Conservation (phyloP, 2,113 vertebrate genomes). For the Lucifuga dentata region DNA sequence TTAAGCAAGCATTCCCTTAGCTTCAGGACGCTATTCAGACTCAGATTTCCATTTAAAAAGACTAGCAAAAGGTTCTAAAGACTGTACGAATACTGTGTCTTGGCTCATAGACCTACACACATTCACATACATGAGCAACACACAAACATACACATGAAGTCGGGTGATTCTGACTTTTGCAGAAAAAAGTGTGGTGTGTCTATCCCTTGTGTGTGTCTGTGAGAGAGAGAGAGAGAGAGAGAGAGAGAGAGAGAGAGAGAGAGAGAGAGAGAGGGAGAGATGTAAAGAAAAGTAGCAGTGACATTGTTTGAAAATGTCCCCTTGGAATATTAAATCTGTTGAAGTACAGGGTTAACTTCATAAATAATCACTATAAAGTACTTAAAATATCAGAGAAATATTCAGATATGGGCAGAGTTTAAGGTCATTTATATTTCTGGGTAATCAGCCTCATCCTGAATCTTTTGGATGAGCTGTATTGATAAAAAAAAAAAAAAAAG, state of each 20-base stretch:
- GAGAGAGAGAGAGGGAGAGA: too few species aligned
- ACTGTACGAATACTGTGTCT: slow-evolving; percentile 7
- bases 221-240: too few species aligned
- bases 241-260: too few species aligned
- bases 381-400: not conserved
- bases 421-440: slow-evolving; percentile 16
- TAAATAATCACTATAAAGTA: not conserved
- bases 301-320: not conserved
- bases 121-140: too few species aligned
- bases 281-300: not conserved
- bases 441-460: slow-evolving; percentile 16
- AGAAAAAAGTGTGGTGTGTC: too few species aligned
- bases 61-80: slow-evolving; percentile 39
- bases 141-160: too few species aligned
- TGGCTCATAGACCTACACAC: not conserved
- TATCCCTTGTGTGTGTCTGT: too few species aligned
- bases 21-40: slow-evolving; percentile 49
- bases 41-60: slow-evolving; percentile 48
- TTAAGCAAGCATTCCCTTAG: slow-evolving; percentile 66
- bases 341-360: not conserved
- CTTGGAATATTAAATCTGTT: not conserved
- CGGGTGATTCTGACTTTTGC: too few species aligned
- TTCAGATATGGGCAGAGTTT: slow-evolving; percentile 4
- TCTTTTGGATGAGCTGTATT: slow-evolving; percentile 18
- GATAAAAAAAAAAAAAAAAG: too few species aligned